Evolutionary conservation across 1,140 invertebrate genomes (phyloP).

Genomic region (Zaprionus davidi): DNA sequence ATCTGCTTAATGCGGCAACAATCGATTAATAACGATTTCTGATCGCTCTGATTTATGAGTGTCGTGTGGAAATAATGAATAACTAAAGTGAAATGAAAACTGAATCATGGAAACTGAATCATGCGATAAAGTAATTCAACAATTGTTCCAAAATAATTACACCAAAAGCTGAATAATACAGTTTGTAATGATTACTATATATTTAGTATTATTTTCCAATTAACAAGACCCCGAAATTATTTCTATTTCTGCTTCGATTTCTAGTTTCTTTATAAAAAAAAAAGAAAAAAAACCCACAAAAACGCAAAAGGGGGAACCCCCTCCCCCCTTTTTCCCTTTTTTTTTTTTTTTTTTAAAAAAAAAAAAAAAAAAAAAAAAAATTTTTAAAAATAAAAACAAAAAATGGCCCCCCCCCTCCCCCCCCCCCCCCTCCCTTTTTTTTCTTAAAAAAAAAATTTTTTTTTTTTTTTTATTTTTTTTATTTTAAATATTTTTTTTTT

Average conservation of each 20-base stretch:
- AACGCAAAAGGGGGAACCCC: too few species aligned
- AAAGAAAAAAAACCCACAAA: too few species aligned
- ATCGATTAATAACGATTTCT: slow-evolving; percentile 4
- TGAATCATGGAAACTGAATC: background rate
- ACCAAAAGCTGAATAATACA: background rate
- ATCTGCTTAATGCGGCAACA: background rate
- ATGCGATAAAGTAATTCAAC: background rate
- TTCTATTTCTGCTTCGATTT: slow-evolving; percentile 3
- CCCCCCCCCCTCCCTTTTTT: too few species aligned
- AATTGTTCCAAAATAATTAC: background rate
- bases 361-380: too few species aligned
- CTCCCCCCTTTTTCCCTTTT: too few species aligned
- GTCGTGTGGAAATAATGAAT: background rate
- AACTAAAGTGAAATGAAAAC: background rate
- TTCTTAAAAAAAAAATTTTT: too few species aligned
- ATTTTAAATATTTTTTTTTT: too few species aligned
- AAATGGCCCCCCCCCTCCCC: too few species aligned
- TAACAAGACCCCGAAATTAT: slow-evolving; percentile 1
- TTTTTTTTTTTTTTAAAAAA: too few species aligned
- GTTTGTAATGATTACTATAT: background rate
- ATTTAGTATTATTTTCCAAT: background rate
- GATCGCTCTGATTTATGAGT: background rate
- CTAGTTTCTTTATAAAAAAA: background rate
- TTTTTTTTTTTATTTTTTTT: too few species aligned
- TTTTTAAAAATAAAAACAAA: too few species aligned